Evolutionary conservation across 2,113 vertebrate species (phyloP).

Genomic region (Peromyscus californicus): DNA sequence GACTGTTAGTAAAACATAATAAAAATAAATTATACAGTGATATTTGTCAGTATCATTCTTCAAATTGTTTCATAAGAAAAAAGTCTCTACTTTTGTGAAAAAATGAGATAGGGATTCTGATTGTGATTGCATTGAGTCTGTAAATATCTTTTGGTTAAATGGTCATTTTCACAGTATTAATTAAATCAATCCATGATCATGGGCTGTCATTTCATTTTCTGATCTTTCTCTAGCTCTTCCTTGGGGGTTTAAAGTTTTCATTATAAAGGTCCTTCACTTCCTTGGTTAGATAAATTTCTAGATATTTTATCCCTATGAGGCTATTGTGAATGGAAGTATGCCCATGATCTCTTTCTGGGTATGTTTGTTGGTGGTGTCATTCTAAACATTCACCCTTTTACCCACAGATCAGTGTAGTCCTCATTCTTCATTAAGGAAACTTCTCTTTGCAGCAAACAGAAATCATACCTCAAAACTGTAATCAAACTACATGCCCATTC

Average conservation of each 20-base stretch:
- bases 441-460: neutral
- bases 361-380: neutral
- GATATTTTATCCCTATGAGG: neutral
- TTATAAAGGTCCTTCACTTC: neutral
- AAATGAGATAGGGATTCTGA: neutral
- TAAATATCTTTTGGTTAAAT: neutral
- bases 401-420: neutral
- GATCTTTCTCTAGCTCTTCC: neutral
- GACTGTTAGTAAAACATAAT: neutral
- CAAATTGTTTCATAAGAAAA: neutral
- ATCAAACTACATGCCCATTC: neutral
- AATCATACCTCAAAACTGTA: neutral
- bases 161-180: neutral
- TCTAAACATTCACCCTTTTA: neutral
- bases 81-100: neutral
- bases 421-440: neutral
- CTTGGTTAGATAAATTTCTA: neutral
- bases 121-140: neutral
- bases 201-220: neutral
- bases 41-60: neutral
- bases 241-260: neutral
- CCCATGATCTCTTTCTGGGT: neutral
- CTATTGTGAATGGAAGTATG: neutral
- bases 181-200: too few species aligned
- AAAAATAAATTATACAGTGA: neutral